These are phyloP conservation scores for Megaceryle alcyon DNA, from an alignment of 2,797 vertebrate genomes.

Conservation along the genomic window DNA sequence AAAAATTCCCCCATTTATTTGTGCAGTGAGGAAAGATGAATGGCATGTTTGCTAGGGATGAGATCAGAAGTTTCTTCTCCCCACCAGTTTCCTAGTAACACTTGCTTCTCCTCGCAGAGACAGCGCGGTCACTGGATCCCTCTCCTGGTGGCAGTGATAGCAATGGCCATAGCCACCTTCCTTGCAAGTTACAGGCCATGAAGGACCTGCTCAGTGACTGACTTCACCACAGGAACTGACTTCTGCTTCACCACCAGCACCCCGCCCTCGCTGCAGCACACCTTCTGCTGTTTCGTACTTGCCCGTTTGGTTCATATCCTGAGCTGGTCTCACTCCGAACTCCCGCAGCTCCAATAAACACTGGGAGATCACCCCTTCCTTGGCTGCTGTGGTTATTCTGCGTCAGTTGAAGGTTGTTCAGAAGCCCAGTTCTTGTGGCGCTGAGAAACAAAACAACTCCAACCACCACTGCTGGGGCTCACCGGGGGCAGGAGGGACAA, in stretches of 20 bases:
- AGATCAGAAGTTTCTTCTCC: background rate
- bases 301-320: background rate
- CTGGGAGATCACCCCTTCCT: background rate
- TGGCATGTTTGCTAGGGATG: fast-evolving
- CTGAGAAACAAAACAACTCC: background rate
- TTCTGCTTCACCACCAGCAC: background rate
- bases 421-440: fast-evolving
- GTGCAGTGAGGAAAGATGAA: background rate
- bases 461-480: fast-evolving
- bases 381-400: background rate
- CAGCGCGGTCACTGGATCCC: constrained; percentile 56
- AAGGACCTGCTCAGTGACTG: background rate
- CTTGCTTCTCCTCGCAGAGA: constrained; percentile 60
- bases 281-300: background rate
- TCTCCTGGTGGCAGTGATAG: constrained; percentile 57
- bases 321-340: background rate
- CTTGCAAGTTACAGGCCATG: constrained; percentile 52
- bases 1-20: background rate
- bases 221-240: background rate
- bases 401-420: background rate
- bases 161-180: constrained; percentile 58
- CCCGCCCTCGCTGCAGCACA: fast-evolving
- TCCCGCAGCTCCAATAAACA: background rate
- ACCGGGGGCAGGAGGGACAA: background rate
- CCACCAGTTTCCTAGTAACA: background rate